phyloP scores from a whole-genome alignment of 1,140 invertebrate species.

The Brachionus paranguensis region DNA sequence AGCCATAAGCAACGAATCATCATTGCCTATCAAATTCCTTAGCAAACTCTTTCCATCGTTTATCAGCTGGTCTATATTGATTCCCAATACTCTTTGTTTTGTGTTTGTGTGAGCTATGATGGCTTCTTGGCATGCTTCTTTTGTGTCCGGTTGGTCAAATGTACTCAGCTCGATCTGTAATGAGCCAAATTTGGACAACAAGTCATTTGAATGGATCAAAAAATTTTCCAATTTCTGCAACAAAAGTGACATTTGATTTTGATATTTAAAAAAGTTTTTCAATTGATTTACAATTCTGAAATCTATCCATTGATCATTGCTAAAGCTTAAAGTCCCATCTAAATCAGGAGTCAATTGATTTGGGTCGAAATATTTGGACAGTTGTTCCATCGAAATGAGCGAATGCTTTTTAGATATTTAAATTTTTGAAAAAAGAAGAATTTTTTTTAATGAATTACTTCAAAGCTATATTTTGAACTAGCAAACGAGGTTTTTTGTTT shows the following conservation, averaged over 20 bases:
- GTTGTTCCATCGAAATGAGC: slow-evolving; percentile 85
- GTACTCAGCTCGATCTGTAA: slow-evolving; percentile 8
- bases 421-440: not conserved
- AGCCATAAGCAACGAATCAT: not conserved
- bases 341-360: slow-evolving; percentile 84
- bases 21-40: not conserved
- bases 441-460: slow-evolving; percentile 48
- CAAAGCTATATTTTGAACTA: slow-evolving; percentile 96
- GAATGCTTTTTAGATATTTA: slow-evolving; percentile 63
- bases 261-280: not conserved
- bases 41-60: slow-evolving; percentile 23
- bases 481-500: slow-evolving; percentile 92
- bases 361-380: slow-evolving; percentile 82
- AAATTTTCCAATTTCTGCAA: slow-evolving; percentile 35
- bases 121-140: slow-evolving; percentile 14
- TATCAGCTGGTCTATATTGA: slow-evolving; percentile 30
- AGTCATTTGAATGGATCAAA: not conserved
- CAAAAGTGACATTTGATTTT: too few relatives aligned
- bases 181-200: not conserved
- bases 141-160: slow-evolving; percentile 9
- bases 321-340: slow-evolving; percentile 84
- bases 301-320: slow-evolving; percentile 93
- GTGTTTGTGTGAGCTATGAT: slow-evolving; percentile 18
- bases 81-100: slow-evolving; percentile 8
- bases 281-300: slow-evolving; percentile 65